Evolutionary conservation across 2,888 invertebrate genomes (phyloP), one percentile per base, ranked within the genome.

Genomic region (Arctia plantaginis): DNA sequence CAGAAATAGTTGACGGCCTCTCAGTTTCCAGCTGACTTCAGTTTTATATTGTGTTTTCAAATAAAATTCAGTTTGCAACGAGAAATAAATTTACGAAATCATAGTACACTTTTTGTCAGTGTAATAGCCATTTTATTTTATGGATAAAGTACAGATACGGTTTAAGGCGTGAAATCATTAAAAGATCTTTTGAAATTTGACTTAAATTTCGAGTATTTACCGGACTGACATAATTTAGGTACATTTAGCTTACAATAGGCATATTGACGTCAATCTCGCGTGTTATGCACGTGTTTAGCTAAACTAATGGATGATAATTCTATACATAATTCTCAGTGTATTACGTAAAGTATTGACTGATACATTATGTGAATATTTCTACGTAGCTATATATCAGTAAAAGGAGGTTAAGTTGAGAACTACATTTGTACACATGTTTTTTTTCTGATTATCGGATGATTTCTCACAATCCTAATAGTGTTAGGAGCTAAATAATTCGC

Each of bases 251-350:
- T 77, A 81, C 72, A 78, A 80, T 77, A 78, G 76, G 68, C 67
- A 76, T 77, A 76, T 76, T 85, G 85, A 86, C 85, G 83, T 83
- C 83, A 85, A 73, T 78, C 77, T 77, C 76, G 76, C 71, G 64
- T 75, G 75, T 77, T 73, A 76, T n/a, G 18, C n/a, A 69, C 74
- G 44, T 80, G 74, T 78, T 78, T 81, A 75, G 72, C 74, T 74
- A 77, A 76, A 81, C 77, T 83, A 82, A 83, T 82, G 77, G 78
- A 82, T 81, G 82, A 79, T 83, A 84, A 85, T 81, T 73, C 35
- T 67, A 68, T 74, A 80, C 76, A 81, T 75, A 79, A 73, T 76
- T 80, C 72, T 78, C 66, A 77, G 77, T 77, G 68, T 66, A 65
- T 82, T 80, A 80, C 77, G 77, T 77, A 77, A 77, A 77, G 64